Evolutionary conservation across 2,113 vertebrate genomes (phyloP).

Genomic region (Colistium nudipinnis): DNA sequence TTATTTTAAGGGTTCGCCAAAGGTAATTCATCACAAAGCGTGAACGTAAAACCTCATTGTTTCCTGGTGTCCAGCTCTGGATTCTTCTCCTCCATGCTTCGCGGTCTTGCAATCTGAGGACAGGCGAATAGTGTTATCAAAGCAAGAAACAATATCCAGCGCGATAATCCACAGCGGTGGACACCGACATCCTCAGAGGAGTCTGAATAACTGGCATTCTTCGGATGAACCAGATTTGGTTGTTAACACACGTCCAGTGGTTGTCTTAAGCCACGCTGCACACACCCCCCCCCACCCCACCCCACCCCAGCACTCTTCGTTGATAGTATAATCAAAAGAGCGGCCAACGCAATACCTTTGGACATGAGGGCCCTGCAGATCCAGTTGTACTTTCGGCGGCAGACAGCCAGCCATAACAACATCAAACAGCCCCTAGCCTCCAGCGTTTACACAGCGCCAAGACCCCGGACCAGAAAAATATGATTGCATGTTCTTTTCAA

Average conservation of each 20-base stretch:
- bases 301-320: constrained; percentile 33
- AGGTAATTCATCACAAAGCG: no score
- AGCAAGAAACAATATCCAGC: constrained; percentile 34
- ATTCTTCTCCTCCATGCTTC: constrained; percentile 9
- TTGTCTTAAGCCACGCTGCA: constrained; percentile 62
- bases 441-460: constrained; percentile 63
- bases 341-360: constrained; percentile 66
- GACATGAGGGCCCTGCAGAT: constrained; percentile 63
- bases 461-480: constrained; percentile 48
- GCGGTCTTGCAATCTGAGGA: constrained; percentile 4
- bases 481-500: constrained; percentile 59
- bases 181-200: constrained; percentile 60
- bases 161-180: constrained; percentile 40
- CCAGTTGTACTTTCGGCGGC: constrained; percentile 53
- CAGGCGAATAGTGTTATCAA: constrained; percentile 37
- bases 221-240: constrained; percentile 54
- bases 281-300: not conserved
- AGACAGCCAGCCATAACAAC: constrained; percentile 75
- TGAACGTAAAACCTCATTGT: no score
- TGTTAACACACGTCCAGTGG: constrained; percentile 57
- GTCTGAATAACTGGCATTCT: constrained; percentile 66
- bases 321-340: constrained; percentile 68
- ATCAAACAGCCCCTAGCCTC: constrained; percentile 71
- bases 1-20: no score
- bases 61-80: not conserved